Evolutionary conservation across 2,888 invertebrate genomes (phyloP).

Genomic region (Erebia aethiops): DNA sequence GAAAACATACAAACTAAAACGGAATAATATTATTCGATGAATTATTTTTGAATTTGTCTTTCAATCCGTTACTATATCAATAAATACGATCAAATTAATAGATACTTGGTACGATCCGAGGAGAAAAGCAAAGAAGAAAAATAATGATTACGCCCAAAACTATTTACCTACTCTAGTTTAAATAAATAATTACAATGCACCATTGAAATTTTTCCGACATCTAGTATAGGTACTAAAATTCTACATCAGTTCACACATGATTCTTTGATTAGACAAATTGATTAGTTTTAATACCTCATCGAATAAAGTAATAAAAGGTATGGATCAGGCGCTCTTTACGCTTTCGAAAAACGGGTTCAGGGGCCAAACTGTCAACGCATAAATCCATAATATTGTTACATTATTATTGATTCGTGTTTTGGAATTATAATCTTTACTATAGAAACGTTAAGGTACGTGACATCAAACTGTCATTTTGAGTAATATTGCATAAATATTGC

Average conservation of each 20-base stretch:
- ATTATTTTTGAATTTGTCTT: background rate
- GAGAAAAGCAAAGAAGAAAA: background rate
- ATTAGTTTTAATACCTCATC: slow-evolving; percentile 1
- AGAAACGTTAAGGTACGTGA: no score
- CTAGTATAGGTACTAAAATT: no score
- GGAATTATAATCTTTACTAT: no score
- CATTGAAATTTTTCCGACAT: no score
- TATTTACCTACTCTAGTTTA: background rate
- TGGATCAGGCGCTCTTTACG: background rate
- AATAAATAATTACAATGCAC: slow-evolving; percentile 17
- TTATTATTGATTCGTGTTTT: no score
- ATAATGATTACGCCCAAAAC: slow-evolving; percentile 2
- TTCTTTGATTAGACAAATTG: slow-evolving; percentile 3
- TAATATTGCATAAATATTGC: no score
- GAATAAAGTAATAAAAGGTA: slow-evolving; percentile 7
- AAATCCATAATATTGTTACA: no score
- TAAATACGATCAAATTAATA: slow-evolving; percentile 9
- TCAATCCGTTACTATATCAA: background rate
- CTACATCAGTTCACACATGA: background rate
- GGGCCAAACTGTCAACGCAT: no score
- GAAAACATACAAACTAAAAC: background rate
- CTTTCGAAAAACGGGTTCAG: no score
- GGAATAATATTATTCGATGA: background rate
- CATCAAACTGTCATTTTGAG: no score
- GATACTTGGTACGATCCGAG: background rate